phyloP scores from a whole-genome alignment of 2,888 invertebrate species.

The Hyppa rectilinea region DNA sequence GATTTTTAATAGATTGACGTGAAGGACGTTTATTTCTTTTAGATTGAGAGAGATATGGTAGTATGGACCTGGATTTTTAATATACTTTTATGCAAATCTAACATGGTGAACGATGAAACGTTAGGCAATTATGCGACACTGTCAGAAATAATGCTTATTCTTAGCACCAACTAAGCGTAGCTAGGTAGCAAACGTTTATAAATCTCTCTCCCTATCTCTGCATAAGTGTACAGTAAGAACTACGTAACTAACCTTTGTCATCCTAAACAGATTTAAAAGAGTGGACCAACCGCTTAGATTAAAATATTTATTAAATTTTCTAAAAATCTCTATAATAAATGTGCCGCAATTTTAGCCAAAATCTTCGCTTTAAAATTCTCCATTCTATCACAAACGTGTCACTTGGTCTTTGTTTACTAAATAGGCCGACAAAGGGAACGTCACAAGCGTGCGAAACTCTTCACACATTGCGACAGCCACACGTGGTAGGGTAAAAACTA shows the following conservation, averaged over 20 bases:
- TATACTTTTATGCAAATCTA: background rate
- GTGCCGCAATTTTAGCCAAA: background rate
- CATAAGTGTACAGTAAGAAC: background rate
- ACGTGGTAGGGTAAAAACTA: conserved; percentile 71
- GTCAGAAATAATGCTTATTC: background rate
- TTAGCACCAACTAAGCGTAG: background rate
- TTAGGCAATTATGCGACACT: background rate
- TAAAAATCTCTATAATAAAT: background rate
- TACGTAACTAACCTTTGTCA: background rate
- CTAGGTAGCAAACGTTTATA: background rate
- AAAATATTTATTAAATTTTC: background rate
- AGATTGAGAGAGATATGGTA: conserved; percentile 25
- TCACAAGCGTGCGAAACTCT: conserved; percentile 80
- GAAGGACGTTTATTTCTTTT: conserved; percentile 37
- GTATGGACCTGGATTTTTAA: background rate
- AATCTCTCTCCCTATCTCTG: no score
- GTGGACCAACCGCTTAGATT: no score
- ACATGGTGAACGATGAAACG: no score
- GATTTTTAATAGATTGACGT: conserved; percentile 43
- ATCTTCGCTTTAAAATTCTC: background rate
- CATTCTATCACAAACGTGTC: conserved; percentile 27
- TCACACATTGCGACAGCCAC: conserved; percentile 78
- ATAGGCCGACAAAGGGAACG: conserved; percentile 66
- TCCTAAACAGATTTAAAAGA: background rate
- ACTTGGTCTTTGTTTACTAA: conserved; percentile 51